A percentile compares a stretch with the other conserved stretches of the same genome.
phyloP scores from a whole-genome alignment of 2,888 invertebrate species.

The Tupiocoris notatus region DNA sequence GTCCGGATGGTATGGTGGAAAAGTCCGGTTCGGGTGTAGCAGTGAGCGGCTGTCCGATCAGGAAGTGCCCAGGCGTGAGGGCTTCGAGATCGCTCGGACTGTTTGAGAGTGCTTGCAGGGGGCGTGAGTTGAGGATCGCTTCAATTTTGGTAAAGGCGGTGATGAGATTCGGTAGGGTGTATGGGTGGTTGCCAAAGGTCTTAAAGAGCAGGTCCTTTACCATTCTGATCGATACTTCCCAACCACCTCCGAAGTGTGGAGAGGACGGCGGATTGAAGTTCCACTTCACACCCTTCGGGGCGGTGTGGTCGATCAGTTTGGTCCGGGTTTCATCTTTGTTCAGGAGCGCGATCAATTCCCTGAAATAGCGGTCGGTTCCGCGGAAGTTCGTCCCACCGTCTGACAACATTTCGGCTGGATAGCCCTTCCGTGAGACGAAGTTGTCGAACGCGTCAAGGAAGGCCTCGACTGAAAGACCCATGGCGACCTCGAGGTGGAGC shows the following conservation, averaged over 20 bases:
- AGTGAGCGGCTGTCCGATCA: too few relatives aligned
- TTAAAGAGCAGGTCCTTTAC: slow-evolving; percentile 50
- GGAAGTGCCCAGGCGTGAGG: too few relatives aligned
- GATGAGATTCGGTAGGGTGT: slow-evolving; percentile 51
- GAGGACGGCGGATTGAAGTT: slow-evolving; percentile 47
- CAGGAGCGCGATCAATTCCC: background rate
- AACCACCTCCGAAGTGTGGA: slow-evolving; percentile 51
- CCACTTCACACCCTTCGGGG: slow-evolving; percentile 4
- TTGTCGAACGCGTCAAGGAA: slow-evolving; percentile 52
- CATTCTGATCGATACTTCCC: slow-evolving; percentile 51
- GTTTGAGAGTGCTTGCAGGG: too few relatives aligned
- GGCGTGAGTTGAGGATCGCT: too few relatives aligned
- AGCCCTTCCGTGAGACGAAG: slow-evolving; percentile 51
- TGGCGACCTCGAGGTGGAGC: slow-evolving; percentile 52
- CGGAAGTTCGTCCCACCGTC: slow-evolving; percentile 53
- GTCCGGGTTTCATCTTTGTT: slow-evolving; percentile 45
- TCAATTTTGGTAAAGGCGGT: too few relatives aligned
- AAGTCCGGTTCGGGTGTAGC: too few relatives aligned
- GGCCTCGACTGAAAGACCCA: slow-evolving; percentile 50
- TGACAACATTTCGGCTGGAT: slow-evolving; percentile 50
- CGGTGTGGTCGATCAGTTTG: slow-evolving; percentile 49
- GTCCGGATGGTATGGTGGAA: too few relatives aligned
- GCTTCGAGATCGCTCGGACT: too few relatives aligned
- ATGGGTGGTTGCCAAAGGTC: slow-evolving; percentile 44
- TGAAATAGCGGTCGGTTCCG: slow-evolving; percentile 49